A percentile compares a stretch with the other conserved stretches of the same genome.
phyloP scores from a whole-genome alignment of 2,888 invertebrate genomes.

The Scrobipalpa atriplicella region DNA sequence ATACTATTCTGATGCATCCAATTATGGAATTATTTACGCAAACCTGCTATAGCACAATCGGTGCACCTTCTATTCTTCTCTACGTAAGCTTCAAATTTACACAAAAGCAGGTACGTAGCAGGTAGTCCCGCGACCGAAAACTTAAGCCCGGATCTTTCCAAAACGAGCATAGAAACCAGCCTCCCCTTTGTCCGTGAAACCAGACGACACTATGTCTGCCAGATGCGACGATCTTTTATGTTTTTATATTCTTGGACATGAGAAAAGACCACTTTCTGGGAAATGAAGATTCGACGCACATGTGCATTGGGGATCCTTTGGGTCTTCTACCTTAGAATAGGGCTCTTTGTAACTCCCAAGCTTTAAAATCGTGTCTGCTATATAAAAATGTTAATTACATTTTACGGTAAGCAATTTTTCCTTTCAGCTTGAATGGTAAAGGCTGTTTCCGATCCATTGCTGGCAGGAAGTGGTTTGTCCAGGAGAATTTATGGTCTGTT shows the following conservation, averaged over 20 bases:
- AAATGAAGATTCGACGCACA: slow-evolving; percentile 61
- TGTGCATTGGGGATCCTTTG: slow-evolving; percentile 45
- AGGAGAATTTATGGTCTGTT: slow-evolving; percentile 26
- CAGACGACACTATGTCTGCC: slow-evolving; percentile 73
- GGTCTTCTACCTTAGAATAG: slow-evolving; percentile 56
- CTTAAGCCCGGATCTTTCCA: slow-evolving; percentile 1
- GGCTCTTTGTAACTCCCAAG: slow-evolving; percentile 43
- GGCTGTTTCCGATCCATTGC: slow-evolving; percentile 20
- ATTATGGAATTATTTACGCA: slow-evolving; percentile 4
- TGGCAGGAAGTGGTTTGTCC: slow-evolving; percentile 35
- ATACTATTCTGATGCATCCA: neutral
- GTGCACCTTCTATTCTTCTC: slow-evolving; percentile 1
- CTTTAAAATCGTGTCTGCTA: neutral
- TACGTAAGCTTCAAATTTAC: neutral
- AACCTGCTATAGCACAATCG: slow-evolving; percentile 2
- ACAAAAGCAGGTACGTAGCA: slow-evolving; percentile 29
- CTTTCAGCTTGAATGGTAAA: slow-evolving; percentile 16
- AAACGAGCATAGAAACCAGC: slow-evolving; percentile 28
- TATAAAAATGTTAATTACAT: slow-evolving; percentile 15
- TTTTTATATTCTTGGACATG: slow-evolving; percentile 42
- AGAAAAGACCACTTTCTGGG: slow-evolving; percentile 56
- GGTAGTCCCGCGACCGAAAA: slow-evolving; percentile 26
- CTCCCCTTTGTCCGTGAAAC: slow-evolving; percentile 50
- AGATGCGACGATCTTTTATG: slow-evolving; percentile 65
- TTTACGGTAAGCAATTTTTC: slow-evolving; percentile 18